These are phyloP conservation scores for Drosophila bocqueti DNA, from an alignment of 1,140 invertebrate genomes.

Conservation along the genomic window DNA sequence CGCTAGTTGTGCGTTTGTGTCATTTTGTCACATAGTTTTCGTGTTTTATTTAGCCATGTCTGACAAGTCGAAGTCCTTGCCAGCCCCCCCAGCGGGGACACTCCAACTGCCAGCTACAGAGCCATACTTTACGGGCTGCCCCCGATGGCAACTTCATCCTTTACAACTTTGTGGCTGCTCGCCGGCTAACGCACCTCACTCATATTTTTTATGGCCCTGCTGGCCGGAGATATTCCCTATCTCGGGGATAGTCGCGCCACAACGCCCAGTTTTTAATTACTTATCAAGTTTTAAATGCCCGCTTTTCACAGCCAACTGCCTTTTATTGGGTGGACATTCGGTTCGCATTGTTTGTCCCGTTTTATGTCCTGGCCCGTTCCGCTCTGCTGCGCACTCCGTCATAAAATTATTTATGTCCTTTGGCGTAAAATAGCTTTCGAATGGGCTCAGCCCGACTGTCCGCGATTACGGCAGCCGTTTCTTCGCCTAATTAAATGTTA, in stretches of 20 bases:
- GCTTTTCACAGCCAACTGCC: conserved; percentile 67
- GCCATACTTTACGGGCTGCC: conserved; percentile 31
- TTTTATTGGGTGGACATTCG: conserved; percentile 71
- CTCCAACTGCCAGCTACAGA: conserved; percentile 4
- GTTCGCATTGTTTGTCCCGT: conserved; percentile 52
- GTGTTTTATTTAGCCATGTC: conserved; percentile 75
- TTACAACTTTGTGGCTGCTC: conserved; percentile 46
- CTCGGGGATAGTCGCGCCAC: conserved; percentile 3
- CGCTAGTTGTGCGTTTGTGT: conserved; percentile 41
- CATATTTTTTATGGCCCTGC: conserved; percentile 46
- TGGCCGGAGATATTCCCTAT: conserved; percentile 34
- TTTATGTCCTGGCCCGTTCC: conserved; percentile 52
- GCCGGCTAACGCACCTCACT: conserved; percentile 40
- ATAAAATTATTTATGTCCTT: conserved; percentile 75
- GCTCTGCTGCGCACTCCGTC: conserved; percentile 44
- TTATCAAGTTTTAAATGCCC: conserved; percentile 78
- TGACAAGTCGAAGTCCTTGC: conserved; percentile 34
- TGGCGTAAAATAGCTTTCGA: conserved; percentile 66
- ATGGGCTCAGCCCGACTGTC: conserved; percentile 44
- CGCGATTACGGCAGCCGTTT: conserved; percentile 57
- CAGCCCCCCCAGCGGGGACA: not conserved
- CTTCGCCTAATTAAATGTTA: conserved; percentile 76
- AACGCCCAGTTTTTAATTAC: conserved; percentile 64
- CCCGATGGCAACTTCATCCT: conserved; percentile 42
- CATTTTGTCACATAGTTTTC: conserved; percentile 80